Evolutionary conservation across 2,888 invertebrate species (phyloP).

Genomic region (Dromius quadrimaculatus): DNA sequence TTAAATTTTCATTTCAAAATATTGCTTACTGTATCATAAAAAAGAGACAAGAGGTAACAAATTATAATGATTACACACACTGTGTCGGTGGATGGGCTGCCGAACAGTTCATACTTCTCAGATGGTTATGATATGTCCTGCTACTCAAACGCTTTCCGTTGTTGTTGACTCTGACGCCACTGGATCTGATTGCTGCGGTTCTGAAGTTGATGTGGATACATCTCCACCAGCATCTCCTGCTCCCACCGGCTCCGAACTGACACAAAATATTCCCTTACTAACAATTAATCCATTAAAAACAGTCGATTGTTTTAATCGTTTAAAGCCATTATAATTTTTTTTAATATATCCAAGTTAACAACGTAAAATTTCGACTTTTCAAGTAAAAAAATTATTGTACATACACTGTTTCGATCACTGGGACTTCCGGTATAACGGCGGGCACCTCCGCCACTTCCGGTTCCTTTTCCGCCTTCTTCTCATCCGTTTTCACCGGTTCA

Average conservation of each 20-base stretch:
- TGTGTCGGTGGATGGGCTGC: slow-evolving; percentile 17
- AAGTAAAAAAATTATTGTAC: neutral
- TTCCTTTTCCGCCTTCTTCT: slow-evolving; percentile 5
- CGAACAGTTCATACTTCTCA: slow-evolving; percentile 19
- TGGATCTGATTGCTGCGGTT: slow-evolving; percentile 1
- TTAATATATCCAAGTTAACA: too few species aligned
- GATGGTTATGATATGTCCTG: slow-evolving; percentile 42
- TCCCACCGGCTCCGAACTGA: slow-evolving; percentile 9
- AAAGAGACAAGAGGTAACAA: slow-evolving; percentile 18
- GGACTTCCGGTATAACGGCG: neutral
- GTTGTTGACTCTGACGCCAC: neutral
- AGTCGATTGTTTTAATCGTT: too few species aligned
- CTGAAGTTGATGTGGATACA: neutral
- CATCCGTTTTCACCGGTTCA: slow-evolving; percentile 3
- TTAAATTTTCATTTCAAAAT: slow-evolving; percentile 37
- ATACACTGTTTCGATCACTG: slow-evolving; percentile 1
- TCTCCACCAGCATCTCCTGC: slow-evolving; percentile 5
- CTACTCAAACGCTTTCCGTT: slow-evolving; percentile 28
- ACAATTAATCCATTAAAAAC: neutral
- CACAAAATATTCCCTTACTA: neutral
- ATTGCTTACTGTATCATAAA: slow-evolving; percentile 48
- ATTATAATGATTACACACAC: slow-evolving; percentile 37
- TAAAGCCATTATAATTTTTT: too few species aligned
- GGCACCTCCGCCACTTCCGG: neutral
- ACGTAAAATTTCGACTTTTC: too few species aligned